Evolutionary conservation across 64 coral and sea anemone species (phyloP), one percentile per base, ranked within the genome.

Genomic region (Stylophora pistillata): DNA sequence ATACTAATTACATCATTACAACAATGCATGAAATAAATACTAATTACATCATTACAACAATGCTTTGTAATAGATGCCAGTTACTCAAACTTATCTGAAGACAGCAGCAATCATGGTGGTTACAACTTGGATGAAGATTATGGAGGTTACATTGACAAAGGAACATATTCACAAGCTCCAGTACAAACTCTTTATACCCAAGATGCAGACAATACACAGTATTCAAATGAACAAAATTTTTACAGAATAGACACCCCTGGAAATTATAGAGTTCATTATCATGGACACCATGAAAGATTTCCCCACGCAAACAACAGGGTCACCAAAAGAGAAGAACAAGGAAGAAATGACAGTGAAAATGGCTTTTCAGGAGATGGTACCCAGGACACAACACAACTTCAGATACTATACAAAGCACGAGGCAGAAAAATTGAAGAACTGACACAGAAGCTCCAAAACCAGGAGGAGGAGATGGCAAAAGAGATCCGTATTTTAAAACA

Each of bases 401-500:
- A 95, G 58, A 79, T 93, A 21, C 83, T 98, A 57, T 95, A 98
- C 72, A 88, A 91, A 65, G 96, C 96, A 30, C 76, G 96, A 21
- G 93, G 93, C 17, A 81, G 96, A 41, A 95, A 98, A 53, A 89
- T 98, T 60, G 93, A 98, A 86, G 93, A 98, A 68, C 21, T 98
- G 34, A 93, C 89, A 17, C 81, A 87, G 29, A 84, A 95, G 59
- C 62, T 98, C 56, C 75, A 92, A 18, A 76, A 74, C 33, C 81
- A 94, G 81, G 96, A 98, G 70, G 93, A 98, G 16, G 96, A 95
- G 66, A 87, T 92, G 79, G 88, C 83, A 84, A 74, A 87, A 63
- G 82, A 98, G 78, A 98, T 95, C 17, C 85, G 96, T 91, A 72
- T 98, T 47, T 79, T 98, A 13, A 98, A 91, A 65, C 96, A 98